These are phyloP conservation scores for Chorisops tibialis DNA, from an alignment of 2,888 invertebrate genomes.

Conservation along the genomic window DNA sequence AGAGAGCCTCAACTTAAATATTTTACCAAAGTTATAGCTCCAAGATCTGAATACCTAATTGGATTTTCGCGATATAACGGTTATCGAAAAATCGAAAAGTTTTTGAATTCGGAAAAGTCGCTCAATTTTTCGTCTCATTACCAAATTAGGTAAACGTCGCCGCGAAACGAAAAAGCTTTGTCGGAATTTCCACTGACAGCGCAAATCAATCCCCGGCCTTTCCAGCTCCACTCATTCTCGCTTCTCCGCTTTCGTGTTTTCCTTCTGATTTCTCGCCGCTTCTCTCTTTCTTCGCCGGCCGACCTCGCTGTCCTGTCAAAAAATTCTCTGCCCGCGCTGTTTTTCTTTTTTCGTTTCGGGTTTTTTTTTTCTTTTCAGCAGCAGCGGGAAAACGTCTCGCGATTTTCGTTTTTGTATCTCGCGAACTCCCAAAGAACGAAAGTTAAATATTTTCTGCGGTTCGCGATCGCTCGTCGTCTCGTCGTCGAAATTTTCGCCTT, in stretches of 20 bases:
- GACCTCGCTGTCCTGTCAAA: conserved; percentile 10
- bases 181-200: neutral
- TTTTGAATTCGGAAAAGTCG: too few relatives aligned
- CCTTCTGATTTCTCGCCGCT: neutral
- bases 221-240: neutral
- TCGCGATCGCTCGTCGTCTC: conserved; percentile 2
- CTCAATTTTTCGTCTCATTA: too few relatives aligned
- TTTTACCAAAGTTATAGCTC: too few relatives aligned
- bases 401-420: conserved; percentile 3
- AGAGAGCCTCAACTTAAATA: too few relatives aligned
- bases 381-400: conserved; percentile 15
- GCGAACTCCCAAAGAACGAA: conserved; percentile 16
- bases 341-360: conserved; percentile 3
- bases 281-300: neutral
- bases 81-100: too few relatives aligned
- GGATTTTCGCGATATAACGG: too few relatives aligned
- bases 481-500: conserved; percentile 21
- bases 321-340: neutral
- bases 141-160: conserved; percentile 15
- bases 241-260: neutral
- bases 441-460: conserved; percentile 10
- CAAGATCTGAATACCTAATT: too few relatives aligned
- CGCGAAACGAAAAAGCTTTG: neutral
- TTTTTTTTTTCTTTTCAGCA: conserved; percentile 15
- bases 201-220: neutral